Evolutionary conservation across 2,888 invertebrate genomes (phyloP), one percentile per base, ranked within the genome.

Genomic region (Chrysolina haemoptera): DNA sequence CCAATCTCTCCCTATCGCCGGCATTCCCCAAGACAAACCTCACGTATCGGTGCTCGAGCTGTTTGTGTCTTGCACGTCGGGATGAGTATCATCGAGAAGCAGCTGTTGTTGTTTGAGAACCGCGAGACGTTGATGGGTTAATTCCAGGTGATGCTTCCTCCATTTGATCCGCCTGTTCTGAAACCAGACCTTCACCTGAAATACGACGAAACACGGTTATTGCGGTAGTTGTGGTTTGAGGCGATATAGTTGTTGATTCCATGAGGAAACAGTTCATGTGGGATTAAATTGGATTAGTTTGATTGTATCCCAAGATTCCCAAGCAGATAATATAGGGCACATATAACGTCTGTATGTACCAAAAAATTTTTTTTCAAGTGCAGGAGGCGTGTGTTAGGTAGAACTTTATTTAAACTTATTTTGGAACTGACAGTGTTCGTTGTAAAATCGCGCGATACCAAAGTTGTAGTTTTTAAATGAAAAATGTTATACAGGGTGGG

Each of bases 141-240:
- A 92, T 86, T 98, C 98, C 82, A 97, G 89, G 83, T 97, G 97
- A 84, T 97, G 96, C 85, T 98, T 98, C 66, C 98, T 91, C 98
- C 98, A 98, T 89, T 97, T 97, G 81, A 98, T 98, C 53, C 98
- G 91, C 5, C 97, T 90, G 86, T 97, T 97, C 88, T 97, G 97
- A 87, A 96, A 96, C 96, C 96, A 96, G 5, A 96, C 96, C 87
- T 96, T 96, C 1, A 96, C 95, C 93, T 95, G 90, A 2, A 85
- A 85, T 18, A 43, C 16, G 48, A 22, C 43, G 41, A 68, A 72
- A 73, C 67, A 72, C 43, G 40, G 18, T 66, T 70, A 69, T 43
- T 16, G 62, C 27, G 48, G 5, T 14, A 9, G 1, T 68, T 18
- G 41, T 16, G 48, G 50, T 62, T 48, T 3, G 27, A 18, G 62